Evolutionary conservation across 2,888 invertebrate species (phyloP).

Genomic region (Cartodere bifasciata): DNA sequence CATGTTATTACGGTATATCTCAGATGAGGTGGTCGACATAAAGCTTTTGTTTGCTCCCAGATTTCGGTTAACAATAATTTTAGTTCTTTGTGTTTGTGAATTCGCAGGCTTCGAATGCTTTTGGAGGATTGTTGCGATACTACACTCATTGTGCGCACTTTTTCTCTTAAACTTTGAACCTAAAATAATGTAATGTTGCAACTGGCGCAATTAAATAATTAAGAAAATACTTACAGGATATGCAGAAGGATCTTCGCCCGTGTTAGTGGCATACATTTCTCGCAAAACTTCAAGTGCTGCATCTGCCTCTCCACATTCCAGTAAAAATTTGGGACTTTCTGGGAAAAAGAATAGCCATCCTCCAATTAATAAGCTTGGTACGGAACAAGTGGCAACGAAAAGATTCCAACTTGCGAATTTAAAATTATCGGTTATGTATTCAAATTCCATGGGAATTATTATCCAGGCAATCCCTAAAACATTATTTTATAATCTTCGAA

Average conservation of each 20-base stretch:
- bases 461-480: constrained; percentile 62
- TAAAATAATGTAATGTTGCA: constrained; percentile 24
- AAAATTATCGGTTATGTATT: constrained; percentile 44
- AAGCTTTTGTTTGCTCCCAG: constrained; percentile 60
- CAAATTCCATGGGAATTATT: constrained; percentile 57
- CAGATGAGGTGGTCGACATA: constrained; percentile 61
- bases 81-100: constrained; percentile 60
- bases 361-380: constrained; percentile 55
- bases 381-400: constrained; percentile 61
- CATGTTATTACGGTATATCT: constrained; percentile 65
- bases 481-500: not conserved
- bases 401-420: constrained; percentile 70
- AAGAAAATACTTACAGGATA: constrained; percentile 52
- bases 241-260: constrained; percentile 53
- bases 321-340: constrained; percentile 71
- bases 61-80: constrained; percentile 56
- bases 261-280: constrained; percentile 57
- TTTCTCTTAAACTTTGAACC: constrained; percentile 60
- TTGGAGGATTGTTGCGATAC: constrained; percentile 50
- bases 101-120: constrained; percentile 53
- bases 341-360: constrained; percentile 64
- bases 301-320: constrained; percentile 68
- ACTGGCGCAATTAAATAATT: not conserved
- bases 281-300: constrained; percentile 57
- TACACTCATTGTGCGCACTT: constrained; percentile 49